A percentile compares a stretch with the other conserved stretches of the same genome.
phyloP scores from a whole-genome alignment of 1,140 invertebrate genomes.

The Lamellibrachia luymesi region DNA sequence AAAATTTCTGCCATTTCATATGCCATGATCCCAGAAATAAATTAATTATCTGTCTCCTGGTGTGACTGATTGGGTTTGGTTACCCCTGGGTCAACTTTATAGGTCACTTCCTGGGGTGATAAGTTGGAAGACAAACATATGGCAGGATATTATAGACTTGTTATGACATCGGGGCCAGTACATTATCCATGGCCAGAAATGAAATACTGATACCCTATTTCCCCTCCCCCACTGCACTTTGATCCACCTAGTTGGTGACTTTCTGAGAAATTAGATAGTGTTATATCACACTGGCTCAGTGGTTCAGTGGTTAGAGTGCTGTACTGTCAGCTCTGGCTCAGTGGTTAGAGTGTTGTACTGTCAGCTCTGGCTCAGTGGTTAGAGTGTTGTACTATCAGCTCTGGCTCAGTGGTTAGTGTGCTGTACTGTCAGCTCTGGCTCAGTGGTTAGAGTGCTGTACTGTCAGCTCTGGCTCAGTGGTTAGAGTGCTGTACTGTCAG shows the following conservation, averaged over 20 bases:
- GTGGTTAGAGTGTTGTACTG: too few species aligned
- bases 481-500: too few species aligned
- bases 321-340: too few species aligned
- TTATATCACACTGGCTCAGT: background rate
- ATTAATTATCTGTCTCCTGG: background rate
- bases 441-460: too few species aligned
- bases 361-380: too few species aligned
- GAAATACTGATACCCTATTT: background rate
- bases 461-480: too few species aligned
- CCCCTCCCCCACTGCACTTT: background rate
- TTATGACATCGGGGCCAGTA: background rate
- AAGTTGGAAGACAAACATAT: background rate
- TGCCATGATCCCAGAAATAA: background rate
- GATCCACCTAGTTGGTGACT: background rate
- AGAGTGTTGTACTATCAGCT: too few species aligned
- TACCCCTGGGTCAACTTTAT: background rate
- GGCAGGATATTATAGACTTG: background rate
- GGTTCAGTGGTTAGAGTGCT: too few species aligned
- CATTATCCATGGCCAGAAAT: background rate
- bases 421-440: too few species aligned
- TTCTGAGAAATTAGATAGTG: background rate
- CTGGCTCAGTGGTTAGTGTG: too few species aligned
- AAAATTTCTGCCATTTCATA: background rate
- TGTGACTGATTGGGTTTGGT: background rate
- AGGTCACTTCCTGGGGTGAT: background rate